A percentile compares a stretch with the other conserved stretches of the same genome.
phyloP scores from a whole-genome alignment of 2,797 vertebrate genomes.

The Parotocinclus haroldoi region DNA sequence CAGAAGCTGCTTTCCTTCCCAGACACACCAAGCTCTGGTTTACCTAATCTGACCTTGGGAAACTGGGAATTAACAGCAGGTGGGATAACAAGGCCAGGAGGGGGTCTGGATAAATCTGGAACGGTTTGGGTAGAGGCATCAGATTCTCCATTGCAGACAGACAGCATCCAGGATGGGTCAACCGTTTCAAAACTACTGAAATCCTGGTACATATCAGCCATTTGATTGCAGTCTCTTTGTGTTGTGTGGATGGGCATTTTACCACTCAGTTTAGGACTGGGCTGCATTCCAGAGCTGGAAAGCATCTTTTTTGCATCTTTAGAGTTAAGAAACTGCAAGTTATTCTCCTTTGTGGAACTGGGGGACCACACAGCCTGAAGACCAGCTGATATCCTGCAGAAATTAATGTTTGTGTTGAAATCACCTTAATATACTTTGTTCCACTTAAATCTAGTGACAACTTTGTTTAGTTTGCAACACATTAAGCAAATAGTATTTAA shows the following conservation, averaged over 20 bases:
- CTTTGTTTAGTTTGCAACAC: too few relatives aligned
- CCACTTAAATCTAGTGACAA: too few relatives aligned
- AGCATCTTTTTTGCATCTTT: slow-evolving; percentile 67
- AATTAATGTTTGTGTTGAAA: slow-evolving; percentile 1
- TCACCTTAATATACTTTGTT: too few relatives aligned
- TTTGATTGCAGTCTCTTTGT: slow-evolving; percentile 66
- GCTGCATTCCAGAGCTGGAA: slow-evolving; percentile 59
- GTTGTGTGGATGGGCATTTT: slow-evolving; percentile 61
- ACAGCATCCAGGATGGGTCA: slow-evolving; percentile 72
- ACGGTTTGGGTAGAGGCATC: slow-evolving; percentile 56
- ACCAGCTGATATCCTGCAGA: slow-evolving; percentile 69
- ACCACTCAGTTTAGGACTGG: slow-evolving; percentile 55
- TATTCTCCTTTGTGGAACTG: slow-evolving; percentile 66
- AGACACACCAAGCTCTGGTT: slow-evolving; percentile 58
- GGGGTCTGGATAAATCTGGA: slow-evolving; percentile 64
- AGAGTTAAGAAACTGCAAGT: slow-evolving; percentile 68
- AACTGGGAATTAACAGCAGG: slow-evolving; percentile 62
- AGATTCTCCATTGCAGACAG: slow-evolving; percentile 64
- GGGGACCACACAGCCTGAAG: slow-evolving; percentile 79
- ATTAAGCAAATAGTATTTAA: too few relatives aligned
- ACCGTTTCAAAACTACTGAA: slow-evolving; percentile 63
- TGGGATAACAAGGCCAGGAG: slow-evolving; percentile 69
- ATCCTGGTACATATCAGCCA: slow-evolving; percentile 65
- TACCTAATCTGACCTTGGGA: slow-evolving; percentile 59
- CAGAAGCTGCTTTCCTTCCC: slow-evolving; percentile 62